Base-by-base conservation (phyloP, 2,888 invertebrate genomes). In the Melinaea menophilus region DNA sequence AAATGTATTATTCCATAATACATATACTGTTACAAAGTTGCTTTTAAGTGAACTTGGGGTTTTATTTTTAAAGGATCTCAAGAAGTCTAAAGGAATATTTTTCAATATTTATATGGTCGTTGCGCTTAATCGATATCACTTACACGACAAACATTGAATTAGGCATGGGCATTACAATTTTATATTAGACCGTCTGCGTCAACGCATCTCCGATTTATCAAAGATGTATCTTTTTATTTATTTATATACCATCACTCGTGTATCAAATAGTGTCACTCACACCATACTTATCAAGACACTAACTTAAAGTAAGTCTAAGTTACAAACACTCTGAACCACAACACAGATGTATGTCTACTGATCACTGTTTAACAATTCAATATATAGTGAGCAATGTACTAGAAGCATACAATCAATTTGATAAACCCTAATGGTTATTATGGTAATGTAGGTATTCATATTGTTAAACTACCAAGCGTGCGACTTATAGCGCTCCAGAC, bases 121-220 rank as follows among this genome's bases (percentile, higher is more conserved):
- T 64, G 64, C 60, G 58, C 67, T 61, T 64, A 56, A 63, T 69
- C 69, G 70, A 65, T 70, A 70, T 70, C 71, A 74, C 66, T 69
- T 68, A 65, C 45, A 9, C 35, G 75, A 78, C 78, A 81, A 82
- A 82, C 78, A 79, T 77, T 84, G 85, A 83, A 83, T 84, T 80
- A 85, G 77, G 76, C 84, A 84, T 84, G 74, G 70, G 64, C 64
- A 87, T 88, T 85, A 84, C 76, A 86, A 82, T 82, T 85, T 80
- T 77, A 83, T 81, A 82, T 81, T 75, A 77, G 70, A 58, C 46
- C 33, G 59, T 75, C 72, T 77, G 76, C 79, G 81, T 81, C 79
- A 80, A 71, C 72, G 72, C 72, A 71, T 68, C 69, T 63, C 58
- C 51, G 31, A 58, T 56, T 46, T 54, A 55, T 55, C 22, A 55